These are phyloP conservation scores for Brachyptera putata DNA, from an alignment of 2,888 invertebrate genomes.

Conservation along the genomic window DNA sequence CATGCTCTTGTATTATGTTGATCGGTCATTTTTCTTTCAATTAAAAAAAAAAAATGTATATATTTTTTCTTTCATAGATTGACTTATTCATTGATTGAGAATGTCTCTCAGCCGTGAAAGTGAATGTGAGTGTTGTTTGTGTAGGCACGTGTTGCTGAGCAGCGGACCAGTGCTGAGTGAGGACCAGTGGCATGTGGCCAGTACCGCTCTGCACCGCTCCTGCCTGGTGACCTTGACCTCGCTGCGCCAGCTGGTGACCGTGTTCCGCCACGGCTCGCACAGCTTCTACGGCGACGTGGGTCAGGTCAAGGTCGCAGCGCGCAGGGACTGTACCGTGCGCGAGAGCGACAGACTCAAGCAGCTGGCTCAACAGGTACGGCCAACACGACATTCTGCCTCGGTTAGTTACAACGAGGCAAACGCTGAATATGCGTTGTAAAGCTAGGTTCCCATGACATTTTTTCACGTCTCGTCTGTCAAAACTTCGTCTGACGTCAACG, in stretches of 20 bases:
- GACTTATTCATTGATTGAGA: too few species aligned
- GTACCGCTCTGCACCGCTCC: constrained; percentile 75
- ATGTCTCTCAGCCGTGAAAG: too few species aligned
- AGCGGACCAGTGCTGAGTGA: constrained; percentile 70
- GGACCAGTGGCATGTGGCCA: constrained; percentile 83
- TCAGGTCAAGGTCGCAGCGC: constrained; percentile 89
- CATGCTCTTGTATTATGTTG: too few species aligned
- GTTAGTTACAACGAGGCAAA: too few species aligned
- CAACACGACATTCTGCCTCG: constrained; percentile 39
- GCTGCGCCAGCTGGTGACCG: constrained; percentile 80
- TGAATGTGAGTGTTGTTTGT: too few species aligned
- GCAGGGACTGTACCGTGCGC: constrained; percentile 77
- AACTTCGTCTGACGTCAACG: too few species aligned
- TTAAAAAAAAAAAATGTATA: too few species aligned
- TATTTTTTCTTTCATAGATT: too few species aligned
- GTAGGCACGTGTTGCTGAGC: constrained; percentile 73
- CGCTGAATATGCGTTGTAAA: too few species aligned
- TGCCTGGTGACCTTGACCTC: constrained; percentile 84
- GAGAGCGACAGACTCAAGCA: constrained; percentile 83
- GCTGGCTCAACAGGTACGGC: constrained; percentile 81
- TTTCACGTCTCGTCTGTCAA: too few species aligned
- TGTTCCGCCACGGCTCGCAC: constrained; percentile 86
- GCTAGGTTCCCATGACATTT: too few species aligned
- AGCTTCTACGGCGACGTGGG: constrained; percentile 92
- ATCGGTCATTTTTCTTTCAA: too few species aligned